A percentile compares a stretch with the other conserved stretches of the same genome.
These are phyloP conservation scores for Malurus elegans DNA, from an alignment of 2,113 vertebrate genomes.

Conservation along the genomic window DNA sequence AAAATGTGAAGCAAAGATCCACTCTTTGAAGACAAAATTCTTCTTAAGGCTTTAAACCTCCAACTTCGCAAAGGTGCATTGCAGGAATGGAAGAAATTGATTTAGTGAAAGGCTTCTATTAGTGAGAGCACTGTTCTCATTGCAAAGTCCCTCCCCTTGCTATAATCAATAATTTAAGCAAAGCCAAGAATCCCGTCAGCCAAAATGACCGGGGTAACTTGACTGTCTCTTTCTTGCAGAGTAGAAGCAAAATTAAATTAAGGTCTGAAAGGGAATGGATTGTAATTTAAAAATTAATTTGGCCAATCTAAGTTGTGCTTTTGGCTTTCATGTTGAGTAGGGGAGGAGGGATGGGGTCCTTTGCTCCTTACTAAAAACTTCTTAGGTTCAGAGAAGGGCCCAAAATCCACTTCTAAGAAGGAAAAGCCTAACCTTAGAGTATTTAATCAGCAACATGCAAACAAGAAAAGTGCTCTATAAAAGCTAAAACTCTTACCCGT, in stretches of 20 bases:
- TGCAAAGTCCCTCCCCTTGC: slow-evolving; percentile 57
- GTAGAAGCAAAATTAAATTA: slow-evolving; percentile 57
- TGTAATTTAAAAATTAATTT: slow-evolving; percentile 36
- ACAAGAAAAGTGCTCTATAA: neutral
- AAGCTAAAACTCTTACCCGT: neutral
- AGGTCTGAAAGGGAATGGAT: neutral
- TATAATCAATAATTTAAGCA: slow-evolving; percentile 76
- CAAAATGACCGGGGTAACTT: slow-evolving; percentile 61
- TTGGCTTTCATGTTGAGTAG: neutral
- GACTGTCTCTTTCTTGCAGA: neutral
- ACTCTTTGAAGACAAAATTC: slow-evolving; percentile 46
- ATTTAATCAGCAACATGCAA: neutral
- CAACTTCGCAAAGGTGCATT: slow-evolving; percentile 14
- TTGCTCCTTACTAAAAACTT: neutral
- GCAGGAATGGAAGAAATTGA: slow-evolving; percentile 68
- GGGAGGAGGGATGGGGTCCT: neutral
- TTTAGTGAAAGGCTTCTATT: slow-evolving; percentile 75
- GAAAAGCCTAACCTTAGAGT: neutral
- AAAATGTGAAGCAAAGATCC: slow-evolving; percentile 37
- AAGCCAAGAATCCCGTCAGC: slow-evolving; percentile 67
- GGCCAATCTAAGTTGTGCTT: neutral
- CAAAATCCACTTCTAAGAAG: neutral
- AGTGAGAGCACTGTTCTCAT: slow-evolving; percentile 66
- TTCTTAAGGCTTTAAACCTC: slow-evolving; percentile 43
- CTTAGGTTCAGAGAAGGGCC: neutral